Evolutionary conservation across 2,888 invertebrate genomes (phyloP).

Genomic region (Tanytarsus gracilentus): DNA sequence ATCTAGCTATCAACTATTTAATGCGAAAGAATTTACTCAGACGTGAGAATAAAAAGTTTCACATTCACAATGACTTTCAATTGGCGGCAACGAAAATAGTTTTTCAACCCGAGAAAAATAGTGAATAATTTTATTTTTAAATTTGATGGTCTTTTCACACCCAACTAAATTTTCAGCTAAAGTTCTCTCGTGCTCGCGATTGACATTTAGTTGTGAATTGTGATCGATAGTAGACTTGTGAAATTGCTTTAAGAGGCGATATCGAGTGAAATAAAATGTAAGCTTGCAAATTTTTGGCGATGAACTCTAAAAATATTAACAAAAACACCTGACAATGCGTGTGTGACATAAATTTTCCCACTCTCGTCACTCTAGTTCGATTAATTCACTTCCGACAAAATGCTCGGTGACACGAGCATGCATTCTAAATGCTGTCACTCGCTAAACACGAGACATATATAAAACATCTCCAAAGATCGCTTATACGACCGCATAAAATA

Average conservation of each 20-base stretch:
- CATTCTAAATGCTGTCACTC: slow-evolving; percentile 3
- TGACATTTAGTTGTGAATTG: not conserved
- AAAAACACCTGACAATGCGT: not conserved
- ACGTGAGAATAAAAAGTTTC: too few relatives aligned
- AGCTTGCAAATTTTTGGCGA: not conserved
- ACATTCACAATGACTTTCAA: slow-evolving; percentile 16
- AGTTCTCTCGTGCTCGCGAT: not conserved
- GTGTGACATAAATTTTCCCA: not conserved
- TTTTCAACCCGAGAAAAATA: slow-evolving; percentile 18
- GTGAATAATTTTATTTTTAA: slow-evolving; percentile 29
- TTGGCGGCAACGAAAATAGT: slow-evolving; percentile 26
- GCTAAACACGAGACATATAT: not conserved
- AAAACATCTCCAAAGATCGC: not conserved
- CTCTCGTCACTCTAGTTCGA: not conserved
- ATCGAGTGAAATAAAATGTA: too few relatives aligned
- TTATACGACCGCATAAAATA: not conserved
- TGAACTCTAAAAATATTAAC: not conserved
- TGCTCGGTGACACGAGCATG: not conserved
- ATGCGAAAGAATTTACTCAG: too few relatives aligned
- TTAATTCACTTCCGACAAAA: not conserved
- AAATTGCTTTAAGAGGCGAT: too few relatives aligned
- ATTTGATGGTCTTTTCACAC: slow-evolving; percentile 26
- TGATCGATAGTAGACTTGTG: too few relatives aligned
- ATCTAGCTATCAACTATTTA: too few relatives aligned
- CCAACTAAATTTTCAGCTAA: not conserved